Conservation (phyloP, 2,888 invertebrate species). For the Miltochrista miniata region DNA sequence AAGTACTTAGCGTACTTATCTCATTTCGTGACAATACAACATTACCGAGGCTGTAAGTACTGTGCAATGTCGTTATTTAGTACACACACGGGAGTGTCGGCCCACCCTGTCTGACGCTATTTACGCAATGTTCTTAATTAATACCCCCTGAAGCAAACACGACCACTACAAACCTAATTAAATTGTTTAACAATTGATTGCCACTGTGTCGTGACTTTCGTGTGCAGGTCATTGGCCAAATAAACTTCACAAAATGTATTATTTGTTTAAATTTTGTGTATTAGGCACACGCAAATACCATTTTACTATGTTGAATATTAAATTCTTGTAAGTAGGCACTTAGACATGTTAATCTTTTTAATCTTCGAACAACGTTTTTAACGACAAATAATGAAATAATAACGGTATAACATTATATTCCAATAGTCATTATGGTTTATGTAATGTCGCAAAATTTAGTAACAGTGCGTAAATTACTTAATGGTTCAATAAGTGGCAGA, state of each 20-base stretch:
- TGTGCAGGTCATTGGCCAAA: slow-evolving; percentile 6
- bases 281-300: background rate
- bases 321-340: no score
- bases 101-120: slow-evolving; percentile 59
- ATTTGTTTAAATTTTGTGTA: background rate
- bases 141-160: slow-evolving; percentile 58
- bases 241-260: background rate
- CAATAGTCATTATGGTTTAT: background rate
- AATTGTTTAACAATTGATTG: slow-evolving; percentile 27
- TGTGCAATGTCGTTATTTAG: slow-evolving; percentile 51
- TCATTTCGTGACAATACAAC: slow-evolving; percentile 54
- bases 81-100: slow-evolving; percentile 62
- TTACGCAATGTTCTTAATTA: slow-evolving; percentile 66
- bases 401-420: background rate
- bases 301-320: background rate
- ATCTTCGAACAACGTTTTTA: no score
- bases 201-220: slow-evolving; percentile 1
- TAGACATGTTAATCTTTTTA: no score
- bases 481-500: background rate
- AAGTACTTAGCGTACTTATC: slow-evolving; percentile 34
- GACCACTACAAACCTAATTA: slow-evolving; percentile 51
- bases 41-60: slow-evolving; percentile 40
- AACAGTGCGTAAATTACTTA: background rate
- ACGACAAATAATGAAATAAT: no score
- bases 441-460: background rate